Evolutionary conservation across 2,888 invertebrate genomes (phyloP), one percentile per base, ranked within the genome.

Genomic region (Tineola bisselliella): DNA sequence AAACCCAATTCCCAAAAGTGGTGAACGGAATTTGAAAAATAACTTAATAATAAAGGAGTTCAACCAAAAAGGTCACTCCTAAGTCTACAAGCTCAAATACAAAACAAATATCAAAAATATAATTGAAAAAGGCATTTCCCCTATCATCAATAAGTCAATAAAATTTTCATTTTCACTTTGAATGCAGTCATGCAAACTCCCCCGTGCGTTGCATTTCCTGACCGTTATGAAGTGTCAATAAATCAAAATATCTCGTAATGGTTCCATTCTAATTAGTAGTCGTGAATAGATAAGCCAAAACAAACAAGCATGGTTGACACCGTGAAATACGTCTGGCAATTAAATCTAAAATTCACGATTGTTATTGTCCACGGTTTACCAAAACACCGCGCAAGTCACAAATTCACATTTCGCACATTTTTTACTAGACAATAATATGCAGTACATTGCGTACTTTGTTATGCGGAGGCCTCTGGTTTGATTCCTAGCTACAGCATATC

Each of bases 301-400:
- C 25, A 54, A 54, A 54, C 54, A 25, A 48, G 4, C 54, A 54
- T 8, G 48, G 8, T 54, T 54, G 54, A 17, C 58, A 58, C n/a
- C 58, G 25, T 33, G 58, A 58, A 58, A 33, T 58, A 58, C 31
- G 58, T 31, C 15, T 15, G 31, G 17, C 58, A 58, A 58, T 58
- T 58, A 58, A 33, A 58, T 31, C 58, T 58, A 58, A 58, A 58
- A 58, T 58, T 58, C 56, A 56, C 19, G 30, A 19, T 19, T n/a
- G 25, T 11, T 10, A 25, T 56, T 18, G 56, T 8, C 12, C 10
- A 48, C n/a, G 15, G 48, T 48, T 17, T 48, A 15, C 2, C 25
- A 25, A 25, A 25, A 25, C 25, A 25, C 2, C 25, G 38, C 38
- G 38, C 10, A 38, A 38, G 38, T 38, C 38, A n/a, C 38, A 38